phyloP scores from a whole-genome alignment of 2,797 vertebrate species.

The Diglossa cyanea region DNA sequence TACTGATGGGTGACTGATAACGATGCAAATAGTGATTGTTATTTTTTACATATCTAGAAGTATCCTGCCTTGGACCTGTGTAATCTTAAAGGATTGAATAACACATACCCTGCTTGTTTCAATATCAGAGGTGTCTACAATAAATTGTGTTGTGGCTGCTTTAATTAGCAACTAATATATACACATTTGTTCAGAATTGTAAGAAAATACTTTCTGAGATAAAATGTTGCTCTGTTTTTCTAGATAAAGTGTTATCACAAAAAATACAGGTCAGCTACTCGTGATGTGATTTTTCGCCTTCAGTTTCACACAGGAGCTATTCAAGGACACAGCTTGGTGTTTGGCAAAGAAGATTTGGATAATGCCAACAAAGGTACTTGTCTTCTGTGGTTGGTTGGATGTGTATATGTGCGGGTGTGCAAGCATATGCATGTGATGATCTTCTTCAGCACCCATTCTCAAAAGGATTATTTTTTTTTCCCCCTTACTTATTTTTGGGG shows the following conservation, averaged over 20 bases:
- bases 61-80: not conserved
- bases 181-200: not conserved
- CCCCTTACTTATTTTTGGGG: not conserved
- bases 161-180: not conserved
- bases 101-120: not conserved
- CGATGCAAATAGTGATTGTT: not conserved
- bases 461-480: not conserved
- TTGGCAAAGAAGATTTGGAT: constrained; percentile 91
- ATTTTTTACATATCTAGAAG: not conserved
- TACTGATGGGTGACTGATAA: not conserved
- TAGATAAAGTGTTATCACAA: constrained; percentile 95
- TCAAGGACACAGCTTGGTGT: constrained; percentile 84
- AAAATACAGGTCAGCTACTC: constrained; percentile 80
- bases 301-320: constrained; percentile 95
- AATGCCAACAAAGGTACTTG: constrained; percentile 85
- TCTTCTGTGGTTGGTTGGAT: not conserved
- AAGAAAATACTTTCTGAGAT: not conserved
- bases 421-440: not conserved
- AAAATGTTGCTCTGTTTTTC: not conserved
- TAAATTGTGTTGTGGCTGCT: not conserved
- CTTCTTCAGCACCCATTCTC: not conserved
- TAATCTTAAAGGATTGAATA: not conserved
- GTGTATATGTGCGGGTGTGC: fast-evolving
- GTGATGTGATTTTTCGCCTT: constrained; percentile 88
- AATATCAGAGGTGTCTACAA: not conserved